Evolutionary conservation across 1,140 invertebrate species (phyloP), one percentile per base, ranked within the genome.

Genomic region (Bombus picipes): DNA sequence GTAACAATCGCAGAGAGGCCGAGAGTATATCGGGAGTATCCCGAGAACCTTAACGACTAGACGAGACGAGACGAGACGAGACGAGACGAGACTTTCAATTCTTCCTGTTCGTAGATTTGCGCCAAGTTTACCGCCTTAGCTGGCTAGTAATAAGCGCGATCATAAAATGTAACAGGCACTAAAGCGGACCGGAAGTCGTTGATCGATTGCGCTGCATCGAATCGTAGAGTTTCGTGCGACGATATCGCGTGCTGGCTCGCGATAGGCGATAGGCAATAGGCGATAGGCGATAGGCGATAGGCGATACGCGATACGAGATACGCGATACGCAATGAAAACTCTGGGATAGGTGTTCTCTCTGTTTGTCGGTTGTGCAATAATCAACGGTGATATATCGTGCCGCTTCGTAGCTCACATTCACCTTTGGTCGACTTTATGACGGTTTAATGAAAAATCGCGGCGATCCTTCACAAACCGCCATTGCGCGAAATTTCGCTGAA

Each of bases 391-490:
- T 47, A 74, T 47, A 34, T 47, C n/a, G n/a, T 9, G 13, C n/a
- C 39, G 39, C 28, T 73, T 73, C 22, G 13, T 25, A n/a, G 25
- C 37, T 28, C 68, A 13, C 68, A 12, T 39, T 25, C 22, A 39
- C 37, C 10, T 37, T 71, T 37, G 22, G 25, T 28, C 37, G 41
- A 74, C 43, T 43, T 74, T 37, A 32, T 25, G 72, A n/a, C 15
- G 72, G 41, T 43, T n/a, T 47, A 74, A 74, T 74, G 72, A 74
- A 74, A 74, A 74, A 74, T 74, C 72, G 39, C n/a, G 39, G 13
- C 41, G 32, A 75, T 75, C 43, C 43, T 32, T 75, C 73, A 53
- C 43, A 22, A n/a, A 34, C 32, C 32, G 72, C 28, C 32, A 74
- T 43, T 43, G 41, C 15, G 3, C n/a, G 28, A 39, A 43, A 41